These are phyloP conservation scores for Trachelipus rathkii DNA, from an alignment of 1,140 invertebrate genomes.

Conservation along the genomic window DNA sequence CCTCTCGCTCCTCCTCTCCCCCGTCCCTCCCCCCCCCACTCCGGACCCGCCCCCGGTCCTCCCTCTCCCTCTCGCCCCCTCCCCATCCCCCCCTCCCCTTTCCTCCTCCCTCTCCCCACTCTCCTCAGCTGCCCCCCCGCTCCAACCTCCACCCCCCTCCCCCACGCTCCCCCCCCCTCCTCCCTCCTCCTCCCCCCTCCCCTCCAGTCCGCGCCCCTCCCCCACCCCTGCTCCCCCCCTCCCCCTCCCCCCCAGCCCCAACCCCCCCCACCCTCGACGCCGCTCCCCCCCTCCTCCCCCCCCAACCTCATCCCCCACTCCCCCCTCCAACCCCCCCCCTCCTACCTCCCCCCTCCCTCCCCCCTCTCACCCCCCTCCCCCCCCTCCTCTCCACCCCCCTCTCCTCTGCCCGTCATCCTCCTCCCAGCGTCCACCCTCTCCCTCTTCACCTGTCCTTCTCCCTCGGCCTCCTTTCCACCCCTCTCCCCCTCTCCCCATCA, in stretches of 20 bases:
- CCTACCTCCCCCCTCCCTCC: background rate
- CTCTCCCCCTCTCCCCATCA: background rate
- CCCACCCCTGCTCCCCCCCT: too few relatives aligned
- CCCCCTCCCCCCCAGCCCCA: too few relatives aligned
- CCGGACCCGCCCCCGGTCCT: background rate
- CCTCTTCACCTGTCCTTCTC: background rate
- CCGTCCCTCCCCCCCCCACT: too few relatives aligned
- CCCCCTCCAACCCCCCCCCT: too few relatives aligned
- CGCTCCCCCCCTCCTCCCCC: too few relatives aligned
- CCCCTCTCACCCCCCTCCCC: background rate
- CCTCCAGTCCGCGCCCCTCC: background rate
- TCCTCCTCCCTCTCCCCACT: background rate
- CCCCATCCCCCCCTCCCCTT: background rate
- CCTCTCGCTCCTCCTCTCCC: background rate
- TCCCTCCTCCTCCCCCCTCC: background rate
- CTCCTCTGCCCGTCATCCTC: background rate
- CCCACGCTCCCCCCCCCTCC: background rate
- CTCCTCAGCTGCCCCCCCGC: background rate
- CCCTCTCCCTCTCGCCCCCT: background rate
- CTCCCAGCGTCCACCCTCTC: background rate
- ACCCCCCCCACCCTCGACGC: too few relatives aligned
- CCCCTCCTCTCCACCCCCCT: background rate
- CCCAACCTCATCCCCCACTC: background rate
- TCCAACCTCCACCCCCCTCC: too few relatives aligned
- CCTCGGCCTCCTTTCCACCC: background rate